These are phyloP conservation scores for Oplegnathus fasciatus DNA, from an alignment of 2,113 vertebrate species.

Conservation along the genomic window DNA sequence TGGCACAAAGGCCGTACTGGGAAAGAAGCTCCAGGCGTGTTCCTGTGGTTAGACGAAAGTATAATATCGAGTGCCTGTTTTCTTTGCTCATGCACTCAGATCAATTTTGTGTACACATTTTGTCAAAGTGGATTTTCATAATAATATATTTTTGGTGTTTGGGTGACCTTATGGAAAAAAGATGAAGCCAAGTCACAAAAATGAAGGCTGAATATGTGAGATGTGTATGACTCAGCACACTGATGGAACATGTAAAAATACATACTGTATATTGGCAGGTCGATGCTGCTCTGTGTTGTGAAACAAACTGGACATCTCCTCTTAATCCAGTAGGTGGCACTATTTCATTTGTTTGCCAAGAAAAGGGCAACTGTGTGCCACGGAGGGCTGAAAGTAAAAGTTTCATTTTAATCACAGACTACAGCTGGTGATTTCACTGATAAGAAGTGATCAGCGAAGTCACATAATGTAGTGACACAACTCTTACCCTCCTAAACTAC, in stretches of 20 bases:
- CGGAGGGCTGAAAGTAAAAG: not conserved
- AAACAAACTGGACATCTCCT: not conserved
- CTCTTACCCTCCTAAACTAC: not conserved
- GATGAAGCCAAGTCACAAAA: not conserved
- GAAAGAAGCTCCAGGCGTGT: constrained; percentile 22
- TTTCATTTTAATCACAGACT: not conserved
- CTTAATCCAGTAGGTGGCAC: constrained; percentile 56
- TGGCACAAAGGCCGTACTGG: not conserved
- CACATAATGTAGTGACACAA: not conserved
- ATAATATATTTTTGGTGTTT: not conserved
- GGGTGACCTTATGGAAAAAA: not conserved
- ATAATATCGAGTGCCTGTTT: not conserved
- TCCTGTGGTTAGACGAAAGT: constrained; percentile 27
- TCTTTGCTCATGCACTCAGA: not conserved
- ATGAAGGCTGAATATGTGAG: not conserved
- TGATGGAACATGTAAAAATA: not conserved
- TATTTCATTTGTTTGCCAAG: not conserved
- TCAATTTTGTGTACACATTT: not conserved
- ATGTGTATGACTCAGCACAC: not conserved
- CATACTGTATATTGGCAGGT: not conserved
- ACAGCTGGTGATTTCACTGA: not conserved
- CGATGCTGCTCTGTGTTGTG: not conserved
- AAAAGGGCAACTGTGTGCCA: not conserved
- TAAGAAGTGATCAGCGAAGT: not conserved
- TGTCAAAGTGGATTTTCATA: not conserved